Conservation (phyloP, 1,140 invertebrate genomes). For the Heliconius congener region DNA sequence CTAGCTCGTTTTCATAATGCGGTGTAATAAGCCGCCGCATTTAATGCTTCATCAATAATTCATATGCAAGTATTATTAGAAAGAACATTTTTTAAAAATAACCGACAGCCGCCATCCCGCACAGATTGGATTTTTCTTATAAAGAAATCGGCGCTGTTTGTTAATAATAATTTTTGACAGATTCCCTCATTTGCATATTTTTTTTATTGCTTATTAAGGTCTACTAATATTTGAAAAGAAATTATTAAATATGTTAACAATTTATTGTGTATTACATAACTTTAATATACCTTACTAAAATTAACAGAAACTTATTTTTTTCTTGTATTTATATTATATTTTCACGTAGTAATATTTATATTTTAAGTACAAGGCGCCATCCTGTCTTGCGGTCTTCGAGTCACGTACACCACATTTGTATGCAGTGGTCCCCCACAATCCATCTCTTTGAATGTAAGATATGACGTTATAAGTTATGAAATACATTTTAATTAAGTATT, state of each 20-base stretch:
- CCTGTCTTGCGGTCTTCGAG: constrained; percentile 42
- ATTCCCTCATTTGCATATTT: constrained; percentile 32
- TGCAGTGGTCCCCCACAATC: constrained; percentile 47
- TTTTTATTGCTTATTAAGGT: constrained; percentile 16
- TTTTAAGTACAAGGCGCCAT: constrained; percentile 48
- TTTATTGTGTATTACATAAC: constrained; percentile 1
- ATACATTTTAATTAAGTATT: constrained; percentile 60
- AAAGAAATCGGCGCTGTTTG: constrained; percentile 29
- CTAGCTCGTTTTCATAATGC: constrained; percentile 58
- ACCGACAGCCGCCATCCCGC: constrained; percentile 32
- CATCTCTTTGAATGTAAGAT: constrained; percentile 58
- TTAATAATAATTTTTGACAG: constrained; percentile 30
- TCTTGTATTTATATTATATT: not conserved
- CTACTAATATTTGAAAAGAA: constrained; percentile 19
- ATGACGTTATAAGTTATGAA: constrained; percentile 62
- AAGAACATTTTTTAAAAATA: constrained; percentile 42
- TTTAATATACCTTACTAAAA: not conserved
- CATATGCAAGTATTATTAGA: constrained; percentile 62
- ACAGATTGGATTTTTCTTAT: constrained; percentile 26
- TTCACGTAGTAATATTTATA: constrained; percentile 6
- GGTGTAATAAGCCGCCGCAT: constrained; percentile 60
- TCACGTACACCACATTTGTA: constrained; percentile 55
- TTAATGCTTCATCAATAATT: constrained; percentile 70
- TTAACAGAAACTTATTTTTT: not conserved
- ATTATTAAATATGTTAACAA: constrained; percentile 25